Evolutionary conservation across 2,113 vertebrate species (phyloP).

Genomic region (Thomomys bottae): DNA sequence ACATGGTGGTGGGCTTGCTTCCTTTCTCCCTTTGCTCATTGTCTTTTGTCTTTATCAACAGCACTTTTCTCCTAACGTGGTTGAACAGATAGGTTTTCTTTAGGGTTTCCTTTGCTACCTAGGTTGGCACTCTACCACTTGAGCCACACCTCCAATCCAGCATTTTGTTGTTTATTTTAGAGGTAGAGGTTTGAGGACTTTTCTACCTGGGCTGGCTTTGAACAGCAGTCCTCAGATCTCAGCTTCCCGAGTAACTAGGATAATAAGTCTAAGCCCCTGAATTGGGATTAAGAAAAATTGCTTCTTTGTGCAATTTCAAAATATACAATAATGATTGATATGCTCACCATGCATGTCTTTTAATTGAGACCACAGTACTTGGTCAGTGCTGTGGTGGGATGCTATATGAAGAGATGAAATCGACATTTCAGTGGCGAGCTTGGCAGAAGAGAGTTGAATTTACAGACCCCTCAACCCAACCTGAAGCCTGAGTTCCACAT

Average conservation of each 20-base stretch:
- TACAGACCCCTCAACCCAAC: neutral
- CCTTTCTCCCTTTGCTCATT: neutral
- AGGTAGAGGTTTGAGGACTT: no score
- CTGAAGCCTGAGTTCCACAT: neutral
- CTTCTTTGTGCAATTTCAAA: no score
- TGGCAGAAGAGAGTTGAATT: neutral
- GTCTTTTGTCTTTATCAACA: neutral
- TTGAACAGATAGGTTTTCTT: neutral
- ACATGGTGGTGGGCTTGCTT: neutral
- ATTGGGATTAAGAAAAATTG: no score
- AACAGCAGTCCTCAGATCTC: no score
- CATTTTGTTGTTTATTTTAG: no score
- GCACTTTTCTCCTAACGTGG: neutral
- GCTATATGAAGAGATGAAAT: neutral
- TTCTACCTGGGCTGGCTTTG: no score
- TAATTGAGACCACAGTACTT: neutral
- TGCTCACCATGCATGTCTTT: neutral
- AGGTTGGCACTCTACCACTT: neutral
- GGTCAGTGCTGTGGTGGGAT: neutral
- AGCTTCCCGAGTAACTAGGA: no score
- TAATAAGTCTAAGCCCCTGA: no score
- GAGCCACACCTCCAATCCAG: neutral
- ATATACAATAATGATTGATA: no score
- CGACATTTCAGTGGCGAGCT: neutral
- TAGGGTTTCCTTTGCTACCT: neutral